These are phyloP conservation scores for Nomada flava DNA, from an alignment of 2,888 invertebrate genomes.

Conservation along the genomic window DNA sequence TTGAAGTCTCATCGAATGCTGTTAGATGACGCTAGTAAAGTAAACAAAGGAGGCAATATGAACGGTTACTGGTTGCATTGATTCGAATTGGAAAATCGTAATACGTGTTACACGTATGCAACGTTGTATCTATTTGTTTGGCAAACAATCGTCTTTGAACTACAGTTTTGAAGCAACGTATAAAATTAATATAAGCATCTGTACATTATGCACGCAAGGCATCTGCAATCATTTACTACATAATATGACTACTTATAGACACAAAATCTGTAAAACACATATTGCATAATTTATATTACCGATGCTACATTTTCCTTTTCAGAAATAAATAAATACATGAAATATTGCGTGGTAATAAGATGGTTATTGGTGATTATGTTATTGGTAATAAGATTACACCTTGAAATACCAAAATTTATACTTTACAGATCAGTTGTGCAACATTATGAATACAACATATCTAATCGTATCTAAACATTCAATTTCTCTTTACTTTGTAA, in stretches of 20 bases:
- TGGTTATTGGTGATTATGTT: no score
- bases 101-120: background rate
- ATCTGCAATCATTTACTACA: no score
- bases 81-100: constrained; percentile 14
- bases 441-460: background rate
- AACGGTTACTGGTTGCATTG: background rate
- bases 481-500: background rate
- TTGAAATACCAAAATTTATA: background rate
- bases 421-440: background rate
- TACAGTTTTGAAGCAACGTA: background rate
- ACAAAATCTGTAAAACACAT: no score
- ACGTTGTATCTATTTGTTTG: no score
- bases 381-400: background rate
- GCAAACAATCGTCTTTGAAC: background rate
- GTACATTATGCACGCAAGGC: background rate
- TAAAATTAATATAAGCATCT: background rate
- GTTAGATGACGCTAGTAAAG: constrained; percentile 38
- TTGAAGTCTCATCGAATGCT: background rate
- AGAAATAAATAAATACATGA: no score
- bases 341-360: background rate
- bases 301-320: no score
- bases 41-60: constrained; percentile 1
- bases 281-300: no score
- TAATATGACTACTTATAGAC: no score
- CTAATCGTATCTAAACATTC: background rate